A percentile compares a stretch with the other conserved stretches of the same genome.
These are phyloP conservation scores for Ctenochaetus hawaiiensis DNA, from an alignment of 2,797 vertebrate genomes.

Conservation along the genomic window DNA sequence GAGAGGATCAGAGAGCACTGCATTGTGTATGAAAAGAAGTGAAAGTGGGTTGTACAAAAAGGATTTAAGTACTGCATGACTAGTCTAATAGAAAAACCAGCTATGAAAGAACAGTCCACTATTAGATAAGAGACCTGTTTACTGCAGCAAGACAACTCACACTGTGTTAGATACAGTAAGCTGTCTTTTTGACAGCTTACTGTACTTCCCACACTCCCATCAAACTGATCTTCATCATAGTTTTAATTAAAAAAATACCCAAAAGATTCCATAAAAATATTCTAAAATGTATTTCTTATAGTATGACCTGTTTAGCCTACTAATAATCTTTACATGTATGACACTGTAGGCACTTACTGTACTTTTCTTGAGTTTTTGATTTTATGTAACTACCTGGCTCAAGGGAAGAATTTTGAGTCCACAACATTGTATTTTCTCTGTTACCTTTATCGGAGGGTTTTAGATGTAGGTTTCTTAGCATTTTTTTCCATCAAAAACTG, in stretches of 20 bases:
- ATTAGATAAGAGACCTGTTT: constrained; percentile 74
- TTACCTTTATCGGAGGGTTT: too few relatives aligned
- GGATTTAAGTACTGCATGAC: constrained; percentile 76
- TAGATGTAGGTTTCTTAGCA: too few relatives aligned
- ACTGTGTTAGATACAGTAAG: constrained; percentile 36
- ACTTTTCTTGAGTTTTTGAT: too few relatives aligned
- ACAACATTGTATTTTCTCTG: too few relatives aligned
- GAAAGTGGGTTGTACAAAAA: constrained; percentile 79
- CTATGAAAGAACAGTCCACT: constrained; percentile 61
- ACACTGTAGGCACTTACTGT: too few relatives aligned
- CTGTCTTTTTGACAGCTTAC: constrained; percentile 33
- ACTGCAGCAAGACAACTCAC: constrained; percentile 48
- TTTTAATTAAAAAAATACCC: not conserved
- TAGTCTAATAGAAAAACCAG: constrained; percentile 68
- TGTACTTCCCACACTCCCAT: constrained; percentile 18
- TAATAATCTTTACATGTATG: too few relatives aligned
- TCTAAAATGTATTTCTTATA: too few relatives aligned
- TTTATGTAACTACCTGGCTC: too few relatives aligned
- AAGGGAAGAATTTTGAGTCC: too few relatives aligned
- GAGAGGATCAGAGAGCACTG: constrained; percentile 70
- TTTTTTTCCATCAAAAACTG: too few relatives aligned
- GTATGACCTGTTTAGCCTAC: too few relatives aligned
- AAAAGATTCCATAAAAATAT: too few relatives aligned
- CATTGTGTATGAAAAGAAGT: constrained; percentile 74
- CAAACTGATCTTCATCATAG: not conserved